Percentiles rank a stretch among this genome's conserved stretches.
These are phyloP conservation scores for Drosophila saltans DNA, from an alignment of 1,140 invertebrate genomes.

Conservation along the genomic window DNA sequence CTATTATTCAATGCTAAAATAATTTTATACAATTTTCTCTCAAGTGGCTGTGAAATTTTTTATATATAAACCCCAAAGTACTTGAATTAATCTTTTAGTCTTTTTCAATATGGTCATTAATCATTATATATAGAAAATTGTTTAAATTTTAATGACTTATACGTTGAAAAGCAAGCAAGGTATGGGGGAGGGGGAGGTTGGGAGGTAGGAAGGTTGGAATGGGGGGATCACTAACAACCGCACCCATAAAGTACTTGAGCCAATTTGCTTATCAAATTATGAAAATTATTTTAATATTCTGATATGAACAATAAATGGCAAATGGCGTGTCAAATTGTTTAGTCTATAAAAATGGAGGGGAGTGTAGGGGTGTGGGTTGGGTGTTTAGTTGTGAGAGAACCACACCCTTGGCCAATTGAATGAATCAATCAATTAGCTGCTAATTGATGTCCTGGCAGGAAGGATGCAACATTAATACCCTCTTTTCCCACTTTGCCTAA, in stretches of 20 bases:
- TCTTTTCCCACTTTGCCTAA: not conserved
- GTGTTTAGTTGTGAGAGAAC: not conserved
- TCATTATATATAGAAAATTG: not conserved
- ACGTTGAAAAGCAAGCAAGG: not conserved
- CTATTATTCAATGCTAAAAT: too few relatives aligned
- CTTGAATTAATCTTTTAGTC: not conserved
- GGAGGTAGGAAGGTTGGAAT: too few relatives aligned
- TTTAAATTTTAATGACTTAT: not conserved
- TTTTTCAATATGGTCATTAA: not conserved
- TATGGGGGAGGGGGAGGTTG: too few relatives aligned
- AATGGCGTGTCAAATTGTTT: constrained; percentile 9
- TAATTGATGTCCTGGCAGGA: constrained; percentile 7
- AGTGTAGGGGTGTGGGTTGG: too few relatives aligned
- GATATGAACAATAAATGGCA: constrained; percentile 8
- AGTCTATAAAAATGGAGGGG: not conserved
- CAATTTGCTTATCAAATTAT: constrained; percentile 14
- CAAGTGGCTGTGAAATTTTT: not conserved
- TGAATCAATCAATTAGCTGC: constrained; percentile 7
- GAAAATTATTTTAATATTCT: constrained; percentile 11
- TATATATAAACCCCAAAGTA: not conserved
- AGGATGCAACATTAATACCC: constrained; percentile 5
- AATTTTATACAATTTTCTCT: not conserved
- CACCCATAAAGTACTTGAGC: not conserved
- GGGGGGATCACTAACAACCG: not conserved
- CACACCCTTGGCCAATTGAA: not conserved